These are phyloP conservation scores for Aegithalos caudatus DNA, from an alignment of 2,113 vertebrate genomes.

Conservation along the genomic window DNA sequence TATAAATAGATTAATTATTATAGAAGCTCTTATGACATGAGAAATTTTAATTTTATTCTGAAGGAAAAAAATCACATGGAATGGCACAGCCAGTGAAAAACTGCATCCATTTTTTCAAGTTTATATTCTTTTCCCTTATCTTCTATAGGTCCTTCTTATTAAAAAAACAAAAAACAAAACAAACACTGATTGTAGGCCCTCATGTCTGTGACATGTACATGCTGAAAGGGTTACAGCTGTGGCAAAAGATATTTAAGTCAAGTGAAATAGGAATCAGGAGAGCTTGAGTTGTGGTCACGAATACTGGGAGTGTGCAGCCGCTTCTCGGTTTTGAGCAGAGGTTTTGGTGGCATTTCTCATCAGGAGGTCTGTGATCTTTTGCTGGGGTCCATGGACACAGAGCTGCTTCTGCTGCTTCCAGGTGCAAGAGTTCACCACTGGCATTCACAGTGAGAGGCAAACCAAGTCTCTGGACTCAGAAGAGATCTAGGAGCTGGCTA, in stretches of 20 bases:
- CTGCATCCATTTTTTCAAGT: fast-evolving
- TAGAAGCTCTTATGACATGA: not conserved
- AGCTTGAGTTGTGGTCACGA: not conserved
- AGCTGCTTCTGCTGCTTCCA: not conserved
- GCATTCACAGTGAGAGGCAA: not conserved
- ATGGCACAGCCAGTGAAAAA: not conserved
- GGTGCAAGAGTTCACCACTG: not conserved
- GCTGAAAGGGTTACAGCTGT: not conserved
- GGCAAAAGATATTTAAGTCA: not conserved
- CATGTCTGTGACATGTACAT: fast-evolving
- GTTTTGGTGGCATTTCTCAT: not conserved
- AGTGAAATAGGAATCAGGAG: not conserved
- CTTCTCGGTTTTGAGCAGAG: not conserved
- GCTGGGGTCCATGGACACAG: not conserved
- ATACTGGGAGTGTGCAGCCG: not conserved
- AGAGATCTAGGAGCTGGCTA: not conserved
- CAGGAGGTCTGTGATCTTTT: not conserved
- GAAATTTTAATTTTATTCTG: not conserved
- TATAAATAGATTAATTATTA: not conserved
- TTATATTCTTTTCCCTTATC: not conserved
- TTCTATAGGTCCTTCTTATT: not conserved
- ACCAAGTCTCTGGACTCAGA: not conserved
- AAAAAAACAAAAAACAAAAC: not conserved
- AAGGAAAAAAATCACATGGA: not conserved
- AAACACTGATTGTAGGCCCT: not conserved